These are phyloP conservation scores for Myocastor coypus DNA, from an alignment of 2,113 vertebrate species.

Conservation along the genomic window DNA sequence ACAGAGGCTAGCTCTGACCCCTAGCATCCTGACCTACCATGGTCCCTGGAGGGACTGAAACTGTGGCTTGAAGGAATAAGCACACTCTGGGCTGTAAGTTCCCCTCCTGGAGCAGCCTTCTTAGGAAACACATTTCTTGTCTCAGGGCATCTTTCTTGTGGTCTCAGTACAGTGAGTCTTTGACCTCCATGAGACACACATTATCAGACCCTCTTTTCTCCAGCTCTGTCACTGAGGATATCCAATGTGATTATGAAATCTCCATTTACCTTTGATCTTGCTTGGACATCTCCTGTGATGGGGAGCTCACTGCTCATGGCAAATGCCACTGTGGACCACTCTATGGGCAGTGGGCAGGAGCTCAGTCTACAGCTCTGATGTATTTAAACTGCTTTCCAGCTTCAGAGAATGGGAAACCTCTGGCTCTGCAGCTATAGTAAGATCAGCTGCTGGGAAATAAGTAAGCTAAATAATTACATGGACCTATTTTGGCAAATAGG, in stretches of 20 bases:
- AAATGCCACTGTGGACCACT: neutral
- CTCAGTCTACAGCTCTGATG: neutral
- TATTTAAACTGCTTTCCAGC: neutral
- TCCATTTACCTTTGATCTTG: neutral
- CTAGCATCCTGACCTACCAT: neutral
- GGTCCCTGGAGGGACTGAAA: neutral
- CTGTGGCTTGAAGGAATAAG: slow-evolving; percentile 7
- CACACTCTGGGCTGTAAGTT: neutral
- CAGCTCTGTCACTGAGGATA: neutral
- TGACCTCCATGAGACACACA: neutral
- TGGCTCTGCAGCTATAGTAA: neutral
- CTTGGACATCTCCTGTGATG: neutral
- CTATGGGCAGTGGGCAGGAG: neutral
- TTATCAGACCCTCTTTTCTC: neutral
- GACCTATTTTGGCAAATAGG: neutral
- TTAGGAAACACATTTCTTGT: neutral
- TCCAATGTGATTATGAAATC: neutral
- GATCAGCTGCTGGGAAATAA: neutral
- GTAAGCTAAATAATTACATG: neutral
- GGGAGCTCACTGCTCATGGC: slow-evolving; percentile 6
- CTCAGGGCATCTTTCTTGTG: neutral
- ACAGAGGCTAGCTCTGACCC: neutral
- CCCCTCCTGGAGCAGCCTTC: neutral
- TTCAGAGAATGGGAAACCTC: neutral
- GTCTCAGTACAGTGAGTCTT: neutral